Evolutionary conservation across 2,797 vertebrate genomes (phyloP).

Genomic region (Yasuhikotakia modesta): DNA sequence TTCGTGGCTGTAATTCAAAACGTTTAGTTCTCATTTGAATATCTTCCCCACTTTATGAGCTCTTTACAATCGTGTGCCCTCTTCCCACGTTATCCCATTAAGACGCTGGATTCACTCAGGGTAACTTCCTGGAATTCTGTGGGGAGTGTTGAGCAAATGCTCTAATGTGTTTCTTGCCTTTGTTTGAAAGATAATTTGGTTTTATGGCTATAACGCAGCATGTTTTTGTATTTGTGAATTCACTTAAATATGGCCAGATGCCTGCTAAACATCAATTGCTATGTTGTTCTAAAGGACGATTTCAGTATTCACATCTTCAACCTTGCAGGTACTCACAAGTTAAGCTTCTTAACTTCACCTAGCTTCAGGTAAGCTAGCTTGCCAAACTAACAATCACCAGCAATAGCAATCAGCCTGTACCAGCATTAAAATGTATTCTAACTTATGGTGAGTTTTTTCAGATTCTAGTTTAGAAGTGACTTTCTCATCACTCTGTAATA

Average conservation of each 20-base stretch:
- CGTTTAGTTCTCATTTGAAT: slow-evolving; percentile 36
- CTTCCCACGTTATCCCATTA: slow-evolving; percentile 37
- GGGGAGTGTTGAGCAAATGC: slow-evolving; percentile 2
- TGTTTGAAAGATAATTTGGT: slow-evolving; percentile 5
- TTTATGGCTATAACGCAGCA: not conserved
- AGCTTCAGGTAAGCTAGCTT: no score
- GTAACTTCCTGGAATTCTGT: slow-evolving; percentile 8
- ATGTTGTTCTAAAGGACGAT: not conserved
- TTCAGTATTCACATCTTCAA: not conserved
- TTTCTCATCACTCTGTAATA: slow-evolving; percentile 17
- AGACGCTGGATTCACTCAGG: not conserved
- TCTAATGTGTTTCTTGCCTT: slow-evolving; percentile 7
- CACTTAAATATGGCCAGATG: not conserved
- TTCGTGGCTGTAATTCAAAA: slow-evolving; percentile 17
- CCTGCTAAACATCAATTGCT: not conserved
- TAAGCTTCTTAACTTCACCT: no score
- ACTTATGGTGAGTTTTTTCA: not conserved
- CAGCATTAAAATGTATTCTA: not conserved
- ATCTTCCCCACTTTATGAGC: slow-evolving; percentile 30
- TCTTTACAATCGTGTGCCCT: slow-evolving; percentile 4
- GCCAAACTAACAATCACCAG: no score
- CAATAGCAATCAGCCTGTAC: no score
- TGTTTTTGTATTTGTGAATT: not conserved
- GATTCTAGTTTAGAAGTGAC: slow-evolving; percentile 9
- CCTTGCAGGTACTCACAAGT: no score